These are phyloP conservation scores for Hystrix cristata DNA, from an alignment of 2,113 vertebrate genomes.

Conservation along the genomic window DNA sequence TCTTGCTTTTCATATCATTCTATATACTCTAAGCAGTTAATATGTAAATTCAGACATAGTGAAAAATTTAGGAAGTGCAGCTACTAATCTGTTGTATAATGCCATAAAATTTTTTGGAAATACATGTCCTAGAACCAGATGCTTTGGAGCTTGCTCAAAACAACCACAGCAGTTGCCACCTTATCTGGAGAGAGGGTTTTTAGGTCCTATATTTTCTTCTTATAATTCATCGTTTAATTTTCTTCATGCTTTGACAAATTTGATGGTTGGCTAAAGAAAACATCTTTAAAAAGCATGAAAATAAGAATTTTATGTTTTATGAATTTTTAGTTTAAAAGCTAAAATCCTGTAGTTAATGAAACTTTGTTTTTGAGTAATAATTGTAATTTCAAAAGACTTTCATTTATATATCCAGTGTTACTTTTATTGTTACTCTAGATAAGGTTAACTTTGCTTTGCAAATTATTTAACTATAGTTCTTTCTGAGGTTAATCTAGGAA, in stretches of 20 bases:
- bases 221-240: background rate
- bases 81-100: constrained; percentile 49
- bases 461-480: background rate
- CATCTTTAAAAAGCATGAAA: background rate
- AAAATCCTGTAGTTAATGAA: background rate
- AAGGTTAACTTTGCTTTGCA: background rate
- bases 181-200: background rate
- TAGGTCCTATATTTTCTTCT: background rate
- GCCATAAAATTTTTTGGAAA: constrained; percentile 41
- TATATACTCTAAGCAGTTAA: background rate
- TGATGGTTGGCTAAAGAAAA: background rate
- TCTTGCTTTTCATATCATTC: constrained; percentile 33
- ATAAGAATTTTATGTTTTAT: background rate
- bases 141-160: background rate
- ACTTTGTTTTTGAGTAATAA: background rate
- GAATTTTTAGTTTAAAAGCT: background rate
- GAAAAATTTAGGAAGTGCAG: background rate
- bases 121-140: background rate
- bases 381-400: background rate
- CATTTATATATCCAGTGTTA: background rate
- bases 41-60: constrained; percentile 18
- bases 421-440: background rate
- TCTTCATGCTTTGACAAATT: background rate
- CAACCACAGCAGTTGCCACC: background rate
- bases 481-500: background rate